A percentile compares a stretch with the other conserved stretches of the same genome.
Evolutionary conservation across 1,140 invertebrate genomes (phyloP).

Genomic region (Mactra quadrangularis): DNA sequence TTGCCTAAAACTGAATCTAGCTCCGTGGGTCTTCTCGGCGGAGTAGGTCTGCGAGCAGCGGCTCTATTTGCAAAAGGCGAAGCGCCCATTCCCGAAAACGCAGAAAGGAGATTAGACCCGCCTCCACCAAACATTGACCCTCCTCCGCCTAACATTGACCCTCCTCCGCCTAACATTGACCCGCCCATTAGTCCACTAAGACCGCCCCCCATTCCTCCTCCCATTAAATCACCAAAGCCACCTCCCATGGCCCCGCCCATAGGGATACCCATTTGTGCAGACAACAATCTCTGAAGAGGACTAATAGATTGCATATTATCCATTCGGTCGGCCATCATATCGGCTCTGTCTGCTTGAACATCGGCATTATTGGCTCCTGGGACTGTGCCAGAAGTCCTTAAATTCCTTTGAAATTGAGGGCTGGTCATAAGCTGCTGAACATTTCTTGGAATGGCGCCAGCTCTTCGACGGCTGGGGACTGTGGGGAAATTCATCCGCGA

Average conservation of each 20-base stretch:
- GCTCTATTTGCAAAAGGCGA: too few species aligned
- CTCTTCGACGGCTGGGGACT: too few species aligned
- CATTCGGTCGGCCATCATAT: conserved; percentile 10
- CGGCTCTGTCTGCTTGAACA: not conserved
- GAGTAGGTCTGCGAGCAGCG: too few species aligned
- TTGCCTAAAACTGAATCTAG: too few species aligned
- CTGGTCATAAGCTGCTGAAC: not conserved
- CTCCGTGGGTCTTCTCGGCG: too few species aligned
- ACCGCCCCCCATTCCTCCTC: not conserved
- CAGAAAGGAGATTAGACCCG: too few species aligned
- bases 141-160: not conserved
- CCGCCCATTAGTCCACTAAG: not conserved
- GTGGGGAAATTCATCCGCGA: too few species aligned
- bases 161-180: not conserved
- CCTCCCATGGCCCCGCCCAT: not conserved
- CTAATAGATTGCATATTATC: conserved; percentile 21
- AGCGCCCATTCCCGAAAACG: not conserved
- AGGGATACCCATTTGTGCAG: too few species aligned
- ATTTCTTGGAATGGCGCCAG: conserved; percentile 7
- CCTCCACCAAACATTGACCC: not conserved
- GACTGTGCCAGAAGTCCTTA: not conserved
- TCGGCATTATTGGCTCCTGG: conserved; percentile 5
- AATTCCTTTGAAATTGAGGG: not conserved
- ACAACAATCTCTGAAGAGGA: not conserved
- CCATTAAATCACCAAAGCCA: not conserved